These are phyloP conservation scores for Thamnaconus septentrionalis DNA, from an alignment of 2,113 vertebrate genomes.

Conservation along the genomic window DNA sequence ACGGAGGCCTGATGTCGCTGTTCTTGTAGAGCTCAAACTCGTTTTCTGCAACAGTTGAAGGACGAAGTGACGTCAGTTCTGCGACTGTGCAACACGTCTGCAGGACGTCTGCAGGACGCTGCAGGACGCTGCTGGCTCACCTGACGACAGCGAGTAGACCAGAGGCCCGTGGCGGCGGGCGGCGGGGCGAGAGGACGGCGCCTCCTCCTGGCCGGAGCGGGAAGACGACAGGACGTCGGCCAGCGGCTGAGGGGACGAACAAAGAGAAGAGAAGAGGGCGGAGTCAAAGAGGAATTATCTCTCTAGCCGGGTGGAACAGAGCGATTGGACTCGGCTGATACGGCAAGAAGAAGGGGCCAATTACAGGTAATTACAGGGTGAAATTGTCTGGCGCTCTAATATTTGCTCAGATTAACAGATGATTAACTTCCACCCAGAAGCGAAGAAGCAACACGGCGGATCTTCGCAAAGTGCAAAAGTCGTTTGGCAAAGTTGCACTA, in stretches of 20 bases:
- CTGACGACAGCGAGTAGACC: conserved; percentile 84
- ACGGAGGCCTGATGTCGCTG: conserved; percentile 93
- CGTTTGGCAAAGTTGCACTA: neutral
- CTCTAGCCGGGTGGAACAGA: conserved; percentile 80
- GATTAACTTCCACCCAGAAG: conserved; percentile 84
- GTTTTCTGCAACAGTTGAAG: conserved; percentile 80
- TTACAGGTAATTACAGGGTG: conserved; percentile 92
- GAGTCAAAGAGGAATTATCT: neutral
- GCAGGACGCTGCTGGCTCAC: conserved; percentile 60
- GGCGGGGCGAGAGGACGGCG: conserved; percentile 79
- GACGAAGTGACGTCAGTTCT: neutral
- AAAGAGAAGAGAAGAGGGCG: conserved; percentile 15
- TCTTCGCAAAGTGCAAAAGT: neutral
- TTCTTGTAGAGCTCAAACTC: conserved; percentile 95
- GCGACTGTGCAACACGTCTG: no score
- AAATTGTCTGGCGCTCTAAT: conserved; percentile 90
- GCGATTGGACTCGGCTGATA: conserved; percentile 85
- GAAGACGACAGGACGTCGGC: no score
- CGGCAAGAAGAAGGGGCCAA: conserved; percentile 85
- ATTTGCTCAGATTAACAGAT: conserved; percentile 88
- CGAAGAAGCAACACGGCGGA: conserved; percentile 2
- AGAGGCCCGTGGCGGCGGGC: conserved; percentile 85
- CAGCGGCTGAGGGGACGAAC: conserved; percentile 48
- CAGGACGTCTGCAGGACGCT: no score
- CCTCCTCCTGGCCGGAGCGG: conserved; percentile 21